Evolutionary conservation across 2,888 invertebrate genomes (phyloP).

Genomic region (Harmothoe impar): DNA sequence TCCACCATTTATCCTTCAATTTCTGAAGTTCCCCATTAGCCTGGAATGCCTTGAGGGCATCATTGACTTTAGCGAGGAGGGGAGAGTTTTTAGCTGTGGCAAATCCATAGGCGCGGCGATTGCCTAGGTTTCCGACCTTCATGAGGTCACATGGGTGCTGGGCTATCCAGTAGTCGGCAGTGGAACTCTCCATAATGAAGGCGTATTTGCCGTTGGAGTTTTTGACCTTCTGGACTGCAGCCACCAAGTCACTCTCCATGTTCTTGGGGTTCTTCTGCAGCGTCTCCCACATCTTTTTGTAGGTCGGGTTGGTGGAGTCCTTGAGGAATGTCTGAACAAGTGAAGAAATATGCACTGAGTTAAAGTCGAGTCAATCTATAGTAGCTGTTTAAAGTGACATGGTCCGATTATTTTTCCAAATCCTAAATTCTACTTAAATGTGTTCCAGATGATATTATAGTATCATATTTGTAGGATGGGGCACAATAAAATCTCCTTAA

Average conservation of each 20-base stretch:
- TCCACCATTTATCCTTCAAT: slow-evolving; percentile 74
- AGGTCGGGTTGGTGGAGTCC: slow-evolving; percentile 49
- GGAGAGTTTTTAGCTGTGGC: slow-evolving; percentile 69
- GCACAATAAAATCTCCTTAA: no score
- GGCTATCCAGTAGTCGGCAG: slow-evolving; percentile 73
- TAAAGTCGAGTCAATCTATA: background rate
- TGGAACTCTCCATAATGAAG: slow-evolving; percentile 76
- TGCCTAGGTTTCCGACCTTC: slow-evolving; percentile 71
- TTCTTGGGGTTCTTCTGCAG: slow-evolving; percentile 50
- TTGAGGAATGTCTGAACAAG: slow-evolving; percentile 64
- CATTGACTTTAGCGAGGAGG: slow-evolving; percentile 68
- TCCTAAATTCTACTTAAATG: no score
- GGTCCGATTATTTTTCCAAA: no score
- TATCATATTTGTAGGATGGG: no score
- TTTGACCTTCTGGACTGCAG: slow-evolving; percentile 72
- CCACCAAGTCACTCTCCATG: slow-evolving; percentile 65
- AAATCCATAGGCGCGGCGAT: slow-evolving; percentile 70
- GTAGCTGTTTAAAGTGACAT: no score
- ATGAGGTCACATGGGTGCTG: slow-evolving; percentile 75
- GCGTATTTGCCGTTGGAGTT: slow-evolving; percentile 70
- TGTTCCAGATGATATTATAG: no score
- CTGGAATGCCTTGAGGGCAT: slow-evolving; percentile 69
- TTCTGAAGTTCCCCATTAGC: slow-evolving; percentile 71
- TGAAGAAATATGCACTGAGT: background rate
- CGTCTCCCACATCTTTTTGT: slow-evolving; percentile 65